Conservation (phyloP, 1,140 invertebrate genomes). For the Dryas iulia region DNA sequence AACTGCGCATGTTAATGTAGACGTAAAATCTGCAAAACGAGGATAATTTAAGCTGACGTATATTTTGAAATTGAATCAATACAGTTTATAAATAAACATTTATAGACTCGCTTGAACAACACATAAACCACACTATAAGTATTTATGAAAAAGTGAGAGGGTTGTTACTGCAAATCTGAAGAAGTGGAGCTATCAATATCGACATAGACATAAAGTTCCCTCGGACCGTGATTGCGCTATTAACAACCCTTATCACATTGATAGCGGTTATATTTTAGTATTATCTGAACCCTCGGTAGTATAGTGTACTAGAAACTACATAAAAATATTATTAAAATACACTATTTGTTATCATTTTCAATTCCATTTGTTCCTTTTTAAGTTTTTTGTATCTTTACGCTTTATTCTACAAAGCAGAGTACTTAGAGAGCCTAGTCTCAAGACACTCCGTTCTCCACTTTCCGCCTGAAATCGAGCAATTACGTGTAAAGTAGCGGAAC, state of each 20-base stretch:
- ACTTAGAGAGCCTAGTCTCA: too few species aligned
- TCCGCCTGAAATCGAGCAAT: too few species aligned
- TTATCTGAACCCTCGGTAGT: conserved; percentile 10
- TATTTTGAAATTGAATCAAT: not conserved
- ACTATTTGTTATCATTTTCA: not conserved
- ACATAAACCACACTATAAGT: not conserved
- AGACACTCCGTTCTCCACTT: too few species aligned
- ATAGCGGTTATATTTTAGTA: conserved; percentile 20
- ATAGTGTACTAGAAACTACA: not conserved
- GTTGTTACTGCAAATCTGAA: conserved; percentile 4
- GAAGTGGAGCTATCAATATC: not conserved
- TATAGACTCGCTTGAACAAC: too few species aligned
- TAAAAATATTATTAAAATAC: not conserved
- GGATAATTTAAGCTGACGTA: not conserved
- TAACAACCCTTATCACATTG: conserved; percentile 19
- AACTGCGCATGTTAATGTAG: conserved; percentile 47
- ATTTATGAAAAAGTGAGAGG: not conserved
- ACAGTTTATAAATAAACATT: too few species aligned
- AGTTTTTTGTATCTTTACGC: too few species aligned
- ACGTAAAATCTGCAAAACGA: conserved; percentile 53
- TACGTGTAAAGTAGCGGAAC: too few species aligned
- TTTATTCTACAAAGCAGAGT: too few species aligned
- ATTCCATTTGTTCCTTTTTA: too few species aligned
- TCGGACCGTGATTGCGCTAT: conserved; percentile 17
- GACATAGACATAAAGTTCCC: not conserved